These are phyloP conservation scores for Anoncus sp. DNA, from an alignment of 2,888 invertebrate genomes.

Conservation along the genomic window DNA sequence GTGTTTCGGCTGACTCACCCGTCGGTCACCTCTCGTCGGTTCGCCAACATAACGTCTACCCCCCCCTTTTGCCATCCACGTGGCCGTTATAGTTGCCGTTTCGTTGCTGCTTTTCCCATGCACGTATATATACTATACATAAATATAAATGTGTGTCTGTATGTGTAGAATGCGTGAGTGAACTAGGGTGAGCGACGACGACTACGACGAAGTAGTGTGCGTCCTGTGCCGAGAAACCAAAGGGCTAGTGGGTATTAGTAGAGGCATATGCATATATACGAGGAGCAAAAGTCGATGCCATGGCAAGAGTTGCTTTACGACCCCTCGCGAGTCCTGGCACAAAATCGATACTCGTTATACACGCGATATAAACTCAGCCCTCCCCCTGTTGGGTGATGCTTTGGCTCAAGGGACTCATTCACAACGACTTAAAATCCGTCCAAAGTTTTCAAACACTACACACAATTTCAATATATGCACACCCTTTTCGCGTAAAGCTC, in stretches of 20 bases:
- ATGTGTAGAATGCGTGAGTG: constrained; percentile 12
- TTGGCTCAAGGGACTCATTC: constrained; percentile 37
- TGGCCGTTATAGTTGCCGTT: constrained; percentile 17
- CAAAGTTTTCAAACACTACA: constrained; percentile 22
- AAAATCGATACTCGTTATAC: constrained; percentile 67
- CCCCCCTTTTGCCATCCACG: constrained; percentile 13
- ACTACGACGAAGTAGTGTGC: background rate
- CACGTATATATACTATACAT: background rate
- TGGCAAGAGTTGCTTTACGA: constrained; percentile 26
- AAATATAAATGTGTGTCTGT: too few species aligned
- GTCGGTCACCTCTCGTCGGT: constrained; percentile 40
- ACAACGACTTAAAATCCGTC: constrained; percentile 36
- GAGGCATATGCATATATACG: constrained; percentile 13
- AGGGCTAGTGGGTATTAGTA: constrained; percentile 6
- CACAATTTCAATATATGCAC: constrained; percentile 7
- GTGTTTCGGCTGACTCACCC: constrained; percentile 62
- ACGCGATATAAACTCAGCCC: constrained; percentile 64
- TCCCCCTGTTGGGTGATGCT: constrained; percentile 34
- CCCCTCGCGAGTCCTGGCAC: constrained; percentile 31
- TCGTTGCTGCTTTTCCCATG: constrained; percentile 22
- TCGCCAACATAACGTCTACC: constrained; percentile 29
- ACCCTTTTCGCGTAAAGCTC: background rate
- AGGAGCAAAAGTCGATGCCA: constrained; percentile 33
- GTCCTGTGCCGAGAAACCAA: constrained; percentile 33
- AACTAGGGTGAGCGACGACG: constrained; percentile 15